phyloP scores from a whole-genome alignment of 1,140 invertebrate species.

The Bilobella aurantiaca region DNA sequence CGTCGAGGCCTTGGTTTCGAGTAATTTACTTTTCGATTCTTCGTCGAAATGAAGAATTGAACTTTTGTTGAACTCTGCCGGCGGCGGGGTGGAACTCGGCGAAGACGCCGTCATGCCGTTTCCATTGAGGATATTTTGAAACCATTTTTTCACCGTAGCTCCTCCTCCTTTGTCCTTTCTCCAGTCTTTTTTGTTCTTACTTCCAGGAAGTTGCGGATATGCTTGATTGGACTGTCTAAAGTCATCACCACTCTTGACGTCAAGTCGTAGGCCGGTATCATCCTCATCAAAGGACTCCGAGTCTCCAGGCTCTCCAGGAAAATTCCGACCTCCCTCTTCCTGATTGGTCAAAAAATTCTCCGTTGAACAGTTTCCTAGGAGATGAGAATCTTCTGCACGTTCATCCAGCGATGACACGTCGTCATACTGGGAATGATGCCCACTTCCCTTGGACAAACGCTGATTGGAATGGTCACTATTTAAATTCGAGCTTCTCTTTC shows the following conservation, averaged over 20 bases:
- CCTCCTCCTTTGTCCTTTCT: not conserved
- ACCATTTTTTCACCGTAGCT: conserved; percentile 28
- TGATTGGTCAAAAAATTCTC: no score
- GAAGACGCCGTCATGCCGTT: conserved; percentile 28
- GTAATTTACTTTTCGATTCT: not conserved
- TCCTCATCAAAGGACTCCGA: conserved; percentile 5
- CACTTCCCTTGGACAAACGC: no score
- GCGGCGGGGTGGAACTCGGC: not conserved
- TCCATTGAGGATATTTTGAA: conserved; percentile 32
- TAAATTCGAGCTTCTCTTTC: not conserved
- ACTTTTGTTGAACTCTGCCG: not conserved
- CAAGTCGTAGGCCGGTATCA: not conserved
- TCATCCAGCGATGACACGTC: conserved; percentile 15
- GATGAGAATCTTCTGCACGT: conserved; percentile 16
- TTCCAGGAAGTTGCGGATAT: no score
- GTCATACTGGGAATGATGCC: not conserved
- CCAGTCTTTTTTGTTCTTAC: not conserved
- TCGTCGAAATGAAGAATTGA: not conserved
- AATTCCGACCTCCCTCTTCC: no score
- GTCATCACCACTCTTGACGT: not conserved
- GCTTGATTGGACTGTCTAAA: no score
- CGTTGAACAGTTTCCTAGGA: conserved; percentile 2
- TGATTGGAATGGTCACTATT: no score
- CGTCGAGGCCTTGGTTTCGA: not conserved
- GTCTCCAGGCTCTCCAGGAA: not conserved